Base-by-base conservation (phyloP, 2,113 vertebrate genomes). In the Petrocephalus zakoni region DNA sequence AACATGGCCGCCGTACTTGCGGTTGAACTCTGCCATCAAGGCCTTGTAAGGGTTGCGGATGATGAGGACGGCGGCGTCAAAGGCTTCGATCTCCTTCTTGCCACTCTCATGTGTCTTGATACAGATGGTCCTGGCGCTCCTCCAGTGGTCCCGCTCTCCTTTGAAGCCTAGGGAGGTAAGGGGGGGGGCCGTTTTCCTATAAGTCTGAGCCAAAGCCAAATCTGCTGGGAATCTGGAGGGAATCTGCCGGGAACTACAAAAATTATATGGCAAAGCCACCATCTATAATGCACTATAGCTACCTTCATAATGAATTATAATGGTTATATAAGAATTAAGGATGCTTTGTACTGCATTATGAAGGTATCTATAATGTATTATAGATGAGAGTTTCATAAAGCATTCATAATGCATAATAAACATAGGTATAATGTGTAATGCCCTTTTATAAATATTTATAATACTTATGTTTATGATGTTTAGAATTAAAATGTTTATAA, bases 21-120 rank as follows among this genome's bases (percentile, higher is more conserved):
- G 97, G 93, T 99, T 99, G 94, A 99, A 99, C 92, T 99, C 98
- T 0, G 98, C 98, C 98, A 99, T 98, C 21, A 99, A 96, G 0
- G 98, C 97, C 92, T 99, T 98, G 95, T 99, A 99, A 5, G 98
- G 98, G 94, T 98, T 98, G 0, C 98, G 96, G 91, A 99, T 97
- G 91, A 99, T 96, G 87, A 99, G 92, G 93, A 99, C 97, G 92
- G 97, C 96, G 0, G 96, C 92, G 8, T 99, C 97, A 0, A 98
- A 99, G 56, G 97, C 92, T 53, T 99, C 97, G 0, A 99, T 99
- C 94, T 99, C 98, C 91, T 97, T 99, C 95, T 90, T 96, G 83
- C 98, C 98, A 0, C 98, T 99, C 94, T 99, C 98, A 0, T 99
- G 98, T 0, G 98, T 99, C 91, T 99, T 99, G 92, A 99, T 98